Base-by-base conservation (phyloP, 2,113 vertebrate genomes). In the Eptesicus fuscus region DNA sequence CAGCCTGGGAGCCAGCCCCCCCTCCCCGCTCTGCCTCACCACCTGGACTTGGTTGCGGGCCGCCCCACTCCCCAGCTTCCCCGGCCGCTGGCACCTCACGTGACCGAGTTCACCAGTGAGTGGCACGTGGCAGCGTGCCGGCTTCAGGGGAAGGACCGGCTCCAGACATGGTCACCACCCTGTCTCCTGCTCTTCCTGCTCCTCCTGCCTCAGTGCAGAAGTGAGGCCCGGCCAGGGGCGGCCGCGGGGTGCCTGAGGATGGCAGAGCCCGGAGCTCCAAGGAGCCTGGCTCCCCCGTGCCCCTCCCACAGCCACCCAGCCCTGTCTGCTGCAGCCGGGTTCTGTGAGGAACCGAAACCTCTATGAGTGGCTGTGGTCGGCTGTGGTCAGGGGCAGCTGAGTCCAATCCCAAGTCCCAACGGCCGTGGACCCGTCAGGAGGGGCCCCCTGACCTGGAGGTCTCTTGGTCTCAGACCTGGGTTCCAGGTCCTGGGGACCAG, bases 201-300 rank as follows among this genome's bases (percentile, higher is more conserved):
- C 94, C 83, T 92, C 94, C 95, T 97, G 96, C 86, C 86, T 40
- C 49, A 86, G 94, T 91, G 93, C 95, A 93, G 93, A 96, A 97
- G 96, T 2, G 7, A 73, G 9, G 32, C 69, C 70, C 37, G 2
- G 30, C 70, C 10, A 0, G 76, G 37, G 76, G 88, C 69, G 86
- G 91, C 88, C 9, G 51, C 90, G 88, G 69, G 78, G 88, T 69
- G 93, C 88, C 65, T 22, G 40, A 79, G 80, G 70, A 49, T 7
- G 63, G 65, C 80, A 92, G 69, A 88, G 37, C 9, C n/a, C 4
- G 0, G 47, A 73, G 85, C 37, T 32, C 80, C 13, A 22, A 30
- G 71, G 32, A 67, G 22, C 17, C 83, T 4, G 22, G 25, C 32
- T 14, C 40, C 74, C 74, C 0, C 0, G 59, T 0, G 18, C 35